Base-by-base conservation (phyloP, 2,797 vertebrate species). In the Sarcoramphus papa region DNA sequence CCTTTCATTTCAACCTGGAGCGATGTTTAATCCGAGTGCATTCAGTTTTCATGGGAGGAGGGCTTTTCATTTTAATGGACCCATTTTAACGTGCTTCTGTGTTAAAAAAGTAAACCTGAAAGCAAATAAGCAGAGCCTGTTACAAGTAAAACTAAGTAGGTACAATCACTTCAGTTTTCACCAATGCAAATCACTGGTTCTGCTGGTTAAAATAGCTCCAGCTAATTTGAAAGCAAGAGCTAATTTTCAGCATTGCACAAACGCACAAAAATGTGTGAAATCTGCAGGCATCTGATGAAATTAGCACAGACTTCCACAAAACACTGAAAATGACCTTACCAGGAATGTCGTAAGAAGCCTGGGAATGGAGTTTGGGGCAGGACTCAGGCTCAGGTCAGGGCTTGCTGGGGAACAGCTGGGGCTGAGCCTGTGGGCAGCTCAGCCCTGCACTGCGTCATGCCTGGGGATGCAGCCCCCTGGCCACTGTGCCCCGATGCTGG, bases 271-370 rank as follows among this genome's bases (percentile, higher is more conserved):
- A 79, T 67, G 41, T 85, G 87, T 88, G 78, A 92, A 94, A 93
- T 92, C 63, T 91, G 27, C 50, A 90, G 37, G n/a, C 82, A 70
- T 95, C 43, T 88, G 74, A 94, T 76, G 48, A 88, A 96, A 93
- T 76, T 30, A 95, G 37, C 48, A 76, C 43, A 47, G 63, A 68
- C 12, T 88, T 94, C 45, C 76, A 83, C 41, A 72, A 72, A 79
- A 30, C 14, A 31, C 59, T 91, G 80, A 68, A 86, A 92, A 94
- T 64, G 37, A 87, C 43, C 48, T 88, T 85, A 76, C 40, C 7
- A 73, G 30, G 65, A 81, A 88, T 86, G 65, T 73, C 5, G 1
- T 68, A 79, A 80, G 83, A 82, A 85, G 51, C 14, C 53, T 68
- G 77, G 31, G 56, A 87, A 89, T 35, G 13, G 53, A 79, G 41